phyloP scores from a whole-genome alignment of 2,113 vertebrate species.

The Anolis sagrei region DNA sequence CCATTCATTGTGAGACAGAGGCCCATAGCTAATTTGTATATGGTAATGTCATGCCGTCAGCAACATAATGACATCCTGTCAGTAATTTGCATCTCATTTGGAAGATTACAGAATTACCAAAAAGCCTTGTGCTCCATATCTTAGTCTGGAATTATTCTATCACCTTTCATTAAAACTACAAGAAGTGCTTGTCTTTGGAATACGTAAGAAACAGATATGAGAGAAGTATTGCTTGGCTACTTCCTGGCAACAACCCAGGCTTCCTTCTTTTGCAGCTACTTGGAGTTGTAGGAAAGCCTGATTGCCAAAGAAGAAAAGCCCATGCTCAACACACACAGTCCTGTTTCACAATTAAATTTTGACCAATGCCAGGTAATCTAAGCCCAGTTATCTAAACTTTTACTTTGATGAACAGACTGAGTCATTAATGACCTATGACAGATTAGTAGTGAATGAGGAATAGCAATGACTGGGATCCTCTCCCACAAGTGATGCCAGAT shows the following conservation, averaged over 20 bases:
- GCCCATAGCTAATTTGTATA: slow-evolving; percentile 14
- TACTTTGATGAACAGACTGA: neutral
- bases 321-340: no score
- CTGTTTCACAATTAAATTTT: no score
- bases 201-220: neutral
- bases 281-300: neutral
- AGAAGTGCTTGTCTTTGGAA: neutral
- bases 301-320: neutral
- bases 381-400: neutral
- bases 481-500: neutral
- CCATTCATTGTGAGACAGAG: neutral
- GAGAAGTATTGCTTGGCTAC: neutral
- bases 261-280: neutral
- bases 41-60: slow-evolving; percentile 15
- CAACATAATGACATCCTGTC: slow-evolving; percentile 18
- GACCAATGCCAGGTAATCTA: neutral
- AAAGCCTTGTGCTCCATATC: neutral
- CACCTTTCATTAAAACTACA: neutral
- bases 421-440: neutral
- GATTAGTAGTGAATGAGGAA: neutral
- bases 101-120: slow-evolving; percentile 8
- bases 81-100: slow-evolving; percentile 39
- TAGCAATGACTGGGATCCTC: neutral
- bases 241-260: neutral
- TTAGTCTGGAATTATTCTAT: neutral